Evolutionary conservation across 1,140 invertebrate species (phyloP).

Genomic region (Cepaea nemoralis): DNA sequence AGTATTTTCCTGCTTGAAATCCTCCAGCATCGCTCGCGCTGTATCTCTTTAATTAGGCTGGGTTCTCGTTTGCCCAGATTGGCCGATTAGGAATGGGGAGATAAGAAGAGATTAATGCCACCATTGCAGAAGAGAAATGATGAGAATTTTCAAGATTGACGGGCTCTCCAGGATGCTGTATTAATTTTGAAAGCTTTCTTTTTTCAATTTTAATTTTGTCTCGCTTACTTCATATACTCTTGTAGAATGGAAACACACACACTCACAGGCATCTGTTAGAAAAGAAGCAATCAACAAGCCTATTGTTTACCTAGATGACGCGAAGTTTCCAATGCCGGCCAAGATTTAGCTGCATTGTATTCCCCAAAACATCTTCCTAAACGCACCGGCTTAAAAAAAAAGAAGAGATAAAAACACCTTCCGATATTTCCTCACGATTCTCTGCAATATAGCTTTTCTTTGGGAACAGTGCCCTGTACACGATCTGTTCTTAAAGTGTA

Average conservation of each 20-base stretch:
- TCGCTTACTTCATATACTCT: not conserved
- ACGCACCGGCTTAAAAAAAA: too few species aligned
- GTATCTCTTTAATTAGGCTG: slow-evolving; percentile 12
- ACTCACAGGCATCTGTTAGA: not conserved
- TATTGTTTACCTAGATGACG: too few species aligned
- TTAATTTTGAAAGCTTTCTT: not conserved
- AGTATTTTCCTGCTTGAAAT: not conserved
- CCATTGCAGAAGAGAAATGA: not conserved
- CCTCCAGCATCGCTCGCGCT: not conserved
- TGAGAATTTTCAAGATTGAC: not conserved
- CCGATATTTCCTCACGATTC: too few species aligned
- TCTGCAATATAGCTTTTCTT: too few species aligned
- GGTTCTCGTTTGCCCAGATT: not conserved
- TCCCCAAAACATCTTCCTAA: too few species aligned
- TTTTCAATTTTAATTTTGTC: not conserved
- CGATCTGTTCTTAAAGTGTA: not conserved
- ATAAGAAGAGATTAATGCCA: slow-evolving; percentile 15
- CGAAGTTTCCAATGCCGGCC: too few species aligned
- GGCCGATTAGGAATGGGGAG: slow-evolving; percentile 1
- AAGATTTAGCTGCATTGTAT: too few species aligned
- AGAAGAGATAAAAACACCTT: too few species aligned
- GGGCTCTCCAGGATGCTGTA: not conserved
- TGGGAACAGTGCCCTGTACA: not conserved
- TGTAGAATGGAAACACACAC: not conserved
- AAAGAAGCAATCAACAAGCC: too few species aligned